phyloP scores from a whole-genome alignment of 1,140 invertebrate genomes.

The Sinonovacula constricta region DNA sequence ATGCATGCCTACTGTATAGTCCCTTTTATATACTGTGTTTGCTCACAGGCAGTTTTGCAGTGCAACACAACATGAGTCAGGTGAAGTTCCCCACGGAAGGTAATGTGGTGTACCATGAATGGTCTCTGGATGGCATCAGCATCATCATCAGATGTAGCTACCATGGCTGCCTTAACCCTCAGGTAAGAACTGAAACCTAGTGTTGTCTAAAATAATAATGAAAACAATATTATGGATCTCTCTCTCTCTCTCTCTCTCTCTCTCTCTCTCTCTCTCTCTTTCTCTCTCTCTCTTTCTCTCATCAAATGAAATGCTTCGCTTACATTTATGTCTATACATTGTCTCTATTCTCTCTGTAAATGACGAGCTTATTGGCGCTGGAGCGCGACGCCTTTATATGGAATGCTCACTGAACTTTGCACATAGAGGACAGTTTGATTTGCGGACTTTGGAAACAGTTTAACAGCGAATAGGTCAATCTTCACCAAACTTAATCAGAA shows the following conservation, averaged over 20 bases:
- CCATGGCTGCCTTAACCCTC: conserved; percentile 26
- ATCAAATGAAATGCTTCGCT: background rate
- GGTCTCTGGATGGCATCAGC: conserved; percentile 28
- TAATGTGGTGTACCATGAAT: conserved; percentile 50
- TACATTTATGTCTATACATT: background rate
- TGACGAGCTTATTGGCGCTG: background rate
- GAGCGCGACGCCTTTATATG: too few relatives aligned
- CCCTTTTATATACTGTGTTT: too few relatives aligned
- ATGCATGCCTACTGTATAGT: too few relatives aligned
- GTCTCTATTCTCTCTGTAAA: background rate
- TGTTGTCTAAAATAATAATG: background rate
- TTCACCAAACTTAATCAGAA: too few relatives aligned
- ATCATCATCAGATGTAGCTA: conserved; percentile 41
- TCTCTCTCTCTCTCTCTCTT: conserved; percentile 1
- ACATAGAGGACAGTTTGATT: too few relatives aligned
- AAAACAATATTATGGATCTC: too few relatives aligned
- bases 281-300: conserved; percentile 1
- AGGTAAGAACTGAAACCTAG: background rate
- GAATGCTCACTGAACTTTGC: too few relatives aligned
- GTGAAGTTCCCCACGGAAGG: conserved; percentile 14
- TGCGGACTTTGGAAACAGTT: too few relatives aligned
- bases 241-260: background rate
- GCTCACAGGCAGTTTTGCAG: conserved; percentile 17
- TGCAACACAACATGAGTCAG: conserved; percentile 29
- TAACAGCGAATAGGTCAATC: too few relatives aligned